Percentiles rank a stretch among this genome's conserved stretches.
Conservation (phyloP, 2,113 vertebrate species). For the Shinisaurus crocodilurus region DNA sequence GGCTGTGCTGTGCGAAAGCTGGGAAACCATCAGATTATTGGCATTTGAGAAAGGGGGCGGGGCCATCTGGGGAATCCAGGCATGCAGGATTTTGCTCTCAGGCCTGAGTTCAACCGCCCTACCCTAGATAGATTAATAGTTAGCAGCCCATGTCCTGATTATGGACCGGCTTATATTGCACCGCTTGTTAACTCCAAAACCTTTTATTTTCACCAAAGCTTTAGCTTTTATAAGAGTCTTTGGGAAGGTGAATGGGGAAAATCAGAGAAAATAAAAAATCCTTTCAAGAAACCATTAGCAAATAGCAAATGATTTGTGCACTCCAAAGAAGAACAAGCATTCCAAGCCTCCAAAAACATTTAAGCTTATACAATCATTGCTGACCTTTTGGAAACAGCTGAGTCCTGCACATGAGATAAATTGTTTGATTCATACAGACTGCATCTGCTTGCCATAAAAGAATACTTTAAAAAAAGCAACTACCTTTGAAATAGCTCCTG, state of each 20-base stretch:
- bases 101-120: too few relatives aligned
- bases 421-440: not conserved
- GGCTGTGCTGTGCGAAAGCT: too few relatives aligned
- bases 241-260: not conserved
- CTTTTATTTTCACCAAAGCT: not conserved
- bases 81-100: too few relatives aligned
- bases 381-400: constrained; percentile 30
- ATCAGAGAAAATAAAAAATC: not conserved
- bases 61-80: too few relatives aligned
- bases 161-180: not conserved
- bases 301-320: not conserved
- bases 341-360: constrained; percentile 10
- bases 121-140: not conserved
- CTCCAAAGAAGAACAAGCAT: not conserved
- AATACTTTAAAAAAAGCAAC: not conserved
- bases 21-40: too few relatives aligned
- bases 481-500: constrained; percentile 25
- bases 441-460: constrained; percentile 13
- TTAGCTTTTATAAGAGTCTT: not conserved
- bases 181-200: not conserved
- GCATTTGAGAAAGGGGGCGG: too few relatives aligned
- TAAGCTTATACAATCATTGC: constrained; percentile 9
- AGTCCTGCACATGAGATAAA: constrained; percentile 13
- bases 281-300: not conserved
- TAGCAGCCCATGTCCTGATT: not conserved